phyloP scores from a whole-genome alignment of 2,797 vertebrate genomes.

The Poecilia gillii region DNA sequence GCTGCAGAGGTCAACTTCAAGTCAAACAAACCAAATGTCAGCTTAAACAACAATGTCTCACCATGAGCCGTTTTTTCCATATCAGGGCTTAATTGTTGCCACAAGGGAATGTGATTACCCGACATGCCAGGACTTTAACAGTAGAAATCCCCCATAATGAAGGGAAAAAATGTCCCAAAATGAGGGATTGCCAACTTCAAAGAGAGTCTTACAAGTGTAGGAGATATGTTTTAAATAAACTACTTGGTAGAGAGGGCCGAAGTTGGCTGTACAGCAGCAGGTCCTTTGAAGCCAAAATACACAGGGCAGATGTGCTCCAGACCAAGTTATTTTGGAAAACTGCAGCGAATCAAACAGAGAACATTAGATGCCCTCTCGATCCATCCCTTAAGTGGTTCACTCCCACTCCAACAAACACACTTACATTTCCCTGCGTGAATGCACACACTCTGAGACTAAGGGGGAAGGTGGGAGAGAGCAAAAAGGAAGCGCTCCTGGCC shows the following conservation, averaged over 20 bases:
- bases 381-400: constrained; percentile 25
- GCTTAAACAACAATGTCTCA: constrained; percentile 39
- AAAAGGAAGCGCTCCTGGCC: constrained; percentile 71
- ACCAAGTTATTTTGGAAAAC: constrained; percentile 20
- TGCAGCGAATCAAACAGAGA: constrained; percentile 20
- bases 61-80: constrained; percentile 31
- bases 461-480: constrained; percentile 41
- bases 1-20: constrained; percentile 57
- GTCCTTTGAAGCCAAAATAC: constrained; percentile 26
- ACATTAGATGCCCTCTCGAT: constrained; percentile 31
- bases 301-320: constrained; percentile 20
- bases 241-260: not conserved
- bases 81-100: constrained; percentile 37
- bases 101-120: constrained; percentile 29
- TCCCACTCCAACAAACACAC: constrained; percentile 23
- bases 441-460: constrained; percentile 19
- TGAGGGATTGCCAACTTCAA: constrained; percentile 7
- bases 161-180: not conserved
- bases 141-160: constrained; percentile 37
- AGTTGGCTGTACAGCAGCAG: not conserved
- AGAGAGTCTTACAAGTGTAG: constrained; percentile 4
- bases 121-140: constrained; percentile 38
- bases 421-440: not conserved
- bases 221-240: constrained; percentile 10
- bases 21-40: constrained; percentile 72